phyloP scores from a whole-genome alignment of 1,140 invertebrate species.

The Drosophila kepulauana region DNA sequence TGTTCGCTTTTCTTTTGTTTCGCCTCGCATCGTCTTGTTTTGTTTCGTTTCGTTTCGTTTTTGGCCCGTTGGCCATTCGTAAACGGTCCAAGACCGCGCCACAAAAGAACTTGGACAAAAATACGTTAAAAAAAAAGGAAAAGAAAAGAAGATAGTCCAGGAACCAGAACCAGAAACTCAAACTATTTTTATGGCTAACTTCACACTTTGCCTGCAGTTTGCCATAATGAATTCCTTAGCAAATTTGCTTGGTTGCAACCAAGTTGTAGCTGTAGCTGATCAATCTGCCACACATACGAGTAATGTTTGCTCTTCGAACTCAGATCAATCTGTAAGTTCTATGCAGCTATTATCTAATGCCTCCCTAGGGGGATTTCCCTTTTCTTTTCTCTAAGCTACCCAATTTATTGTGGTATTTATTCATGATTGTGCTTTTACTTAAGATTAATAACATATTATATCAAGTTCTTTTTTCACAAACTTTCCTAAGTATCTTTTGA shows the following conservation, averaged over 20 bases:
- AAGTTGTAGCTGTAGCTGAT: slow-evolving; percentile 6
- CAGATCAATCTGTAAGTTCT: slow-evolving; percentile 1
- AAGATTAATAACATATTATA: background rate
- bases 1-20: slow-evolving; percentile 7
- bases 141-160: background rate
- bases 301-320: slow-evolving; percentile 3
- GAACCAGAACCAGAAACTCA: slow-evolving; percentile 9
- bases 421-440: background rate
- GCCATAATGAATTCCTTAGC: slow-evolving; percentile 22
- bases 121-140: background rate
- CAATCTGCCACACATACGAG: background rate
- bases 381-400: background rate
- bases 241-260: slow-evolving; percentile 13
- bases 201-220: slow-evolving; percentile 18
- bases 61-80: slow-evolving; percentile 15
- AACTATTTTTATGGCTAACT: slow-evolving; percentile 23
- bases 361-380: background rate
- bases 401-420: background rate
- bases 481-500: background rate
- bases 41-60: slow-evolving; percentile 13
- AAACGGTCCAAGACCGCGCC: slow-evolving; percentile 6
- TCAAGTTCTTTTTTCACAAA: background rate
- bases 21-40: background rate
- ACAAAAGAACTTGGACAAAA: background rate
- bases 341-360: background rate